phyloP scores from a whole-genome alignment of 2,888 invertebrate genomes.

The Harpagoxenus sublaevis region DNA sequence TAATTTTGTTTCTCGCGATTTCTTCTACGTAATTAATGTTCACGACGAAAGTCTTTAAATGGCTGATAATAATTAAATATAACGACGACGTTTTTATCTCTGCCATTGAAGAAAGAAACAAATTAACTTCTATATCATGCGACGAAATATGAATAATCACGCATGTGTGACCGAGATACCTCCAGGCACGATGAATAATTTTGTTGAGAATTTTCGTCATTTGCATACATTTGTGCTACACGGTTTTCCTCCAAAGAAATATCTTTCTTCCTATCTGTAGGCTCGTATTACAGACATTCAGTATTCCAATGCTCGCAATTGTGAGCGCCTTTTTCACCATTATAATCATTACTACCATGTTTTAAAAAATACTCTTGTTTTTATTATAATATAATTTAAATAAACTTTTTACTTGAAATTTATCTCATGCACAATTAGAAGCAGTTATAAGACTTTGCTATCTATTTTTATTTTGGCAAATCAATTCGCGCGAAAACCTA shows the following conservation, averaged over 20 bases:
- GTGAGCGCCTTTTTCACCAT: neutral
- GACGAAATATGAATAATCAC: slow-evolving; percentile 30
- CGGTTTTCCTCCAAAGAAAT: slow-evolving; percentile 20
- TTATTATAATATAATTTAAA: neutral
- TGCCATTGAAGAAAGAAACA: neutral
- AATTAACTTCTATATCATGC: slow-evolving; percentile 24
- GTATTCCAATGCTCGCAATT: neutral
- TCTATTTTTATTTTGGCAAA: neutral
- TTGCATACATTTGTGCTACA: slow-evolving; percentile 30
- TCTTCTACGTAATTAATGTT: slow-evolving; percentile 1
- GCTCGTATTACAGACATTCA: neutral
- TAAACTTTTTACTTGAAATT: neutral
- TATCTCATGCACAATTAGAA: neutral
- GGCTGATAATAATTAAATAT: neutral
- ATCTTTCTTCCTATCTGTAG: neutral
- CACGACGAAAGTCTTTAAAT: neutral
- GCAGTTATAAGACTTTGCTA: neutral
- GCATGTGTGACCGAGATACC: slow-evolving; percentile 16
- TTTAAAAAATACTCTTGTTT: neutral
- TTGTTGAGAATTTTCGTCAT: slow-evolving; percentile 37
- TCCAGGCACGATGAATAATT: slow-evolving; percentile 29
- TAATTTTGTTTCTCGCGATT: neutral
- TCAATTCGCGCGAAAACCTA: neutral
- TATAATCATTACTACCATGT: neutral
- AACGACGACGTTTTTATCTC: neutral